These are phyloP conservation scores for Xestia xanthographa DNA, from an alignment of 2,888 invertebrate species.

Conservation along the genomic window DNA sequence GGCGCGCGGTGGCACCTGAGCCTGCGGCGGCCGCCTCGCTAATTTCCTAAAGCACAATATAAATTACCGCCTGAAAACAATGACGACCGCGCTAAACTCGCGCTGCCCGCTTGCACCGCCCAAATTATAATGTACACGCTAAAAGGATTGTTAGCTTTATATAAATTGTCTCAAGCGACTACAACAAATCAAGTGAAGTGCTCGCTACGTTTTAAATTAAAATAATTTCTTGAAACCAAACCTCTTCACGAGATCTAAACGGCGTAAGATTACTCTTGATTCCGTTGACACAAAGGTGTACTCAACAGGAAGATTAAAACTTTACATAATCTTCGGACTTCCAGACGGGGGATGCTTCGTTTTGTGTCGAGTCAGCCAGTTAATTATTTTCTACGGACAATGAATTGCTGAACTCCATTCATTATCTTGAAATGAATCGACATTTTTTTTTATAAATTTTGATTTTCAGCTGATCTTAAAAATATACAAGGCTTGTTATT, in stretches of 20 bases:
- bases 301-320: constrained; percentile 67
- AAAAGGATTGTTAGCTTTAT: constrained; percentile 79
- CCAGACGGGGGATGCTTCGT: constrained; percentile 71
- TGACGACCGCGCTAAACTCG: constrained; percentile 76
- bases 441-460: constrained; percentile 72
- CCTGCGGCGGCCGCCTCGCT: constrained; percentile 76
- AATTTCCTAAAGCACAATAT: constrained; percentile 87
- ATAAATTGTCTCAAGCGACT: constrained; percentile 68
- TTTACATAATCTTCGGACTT: constrained; percentile 75
- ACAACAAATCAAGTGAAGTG: constrained; percentile 59
- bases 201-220: constrained; percentile 47
- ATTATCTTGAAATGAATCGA: constrained; percentile 79
- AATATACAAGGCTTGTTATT: constrained; percentile 55
- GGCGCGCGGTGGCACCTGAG: constrained; percentile 83
- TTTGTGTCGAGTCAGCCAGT: constrained; percentile 87
- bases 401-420: constrained; percentile 83
- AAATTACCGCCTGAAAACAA: constrained; percentile 87
- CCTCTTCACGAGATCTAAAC: constrained; percentile 49
- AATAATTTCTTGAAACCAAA: constrained; percentile 61
- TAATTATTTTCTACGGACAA: constrained; percentile 87
- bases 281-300: constrained; percentile 64
- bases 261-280: constrained; percentile 34
- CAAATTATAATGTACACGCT: constrained; percentile 79
- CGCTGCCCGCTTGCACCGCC: constrained; percentile 69
- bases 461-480: constrained; percentile 68